A percentile compares a stretch with the other conserved stretches of the same genome.
These are phyloP conservation scores for Pelodytes ibericus DNA, from an alignment of 2,797 vertebrate species.

Conservation along the genomic window DNA sequence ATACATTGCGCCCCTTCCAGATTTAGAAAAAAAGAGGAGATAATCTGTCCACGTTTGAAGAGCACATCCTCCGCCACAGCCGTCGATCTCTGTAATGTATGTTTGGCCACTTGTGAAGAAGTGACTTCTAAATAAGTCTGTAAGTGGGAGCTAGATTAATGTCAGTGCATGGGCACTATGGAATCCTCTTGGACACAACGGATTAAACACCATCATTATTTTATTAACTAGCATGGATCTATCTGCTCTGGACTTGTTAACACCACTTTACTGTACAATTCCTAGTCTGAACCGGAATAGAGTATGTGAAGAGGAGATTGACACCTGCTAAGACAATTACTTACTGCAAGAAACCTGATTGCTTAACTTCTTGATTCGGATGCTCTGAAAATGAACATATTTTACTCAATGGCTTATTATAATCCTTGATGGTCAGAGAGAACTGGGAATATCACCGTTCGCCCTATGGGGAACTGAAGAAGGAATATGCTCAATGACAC, in stretches of 20 bases:
- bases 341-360: too few species aligned
- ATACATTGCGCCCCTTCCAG: not conserved
- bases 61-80: not conserved
- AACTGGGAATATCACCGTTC: not conserved
- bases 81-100: not conserved
- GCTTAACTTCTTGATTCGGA: too few species aligned
- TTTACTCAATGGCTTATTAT: not conserved
- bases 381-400: conserved; percentile 33
- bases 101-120: not conserved
- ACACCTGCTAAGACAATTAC: not conserved
- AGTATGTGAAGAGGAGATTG: too few species aligned
- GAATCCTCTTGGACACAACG: not conserved
- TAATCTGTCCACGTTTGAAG: not conserved
- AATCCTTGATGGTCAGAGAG: conserved; percentile 10
- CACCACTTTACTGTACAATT: too few species aligned
- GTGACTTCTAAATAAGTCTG: not conserved
- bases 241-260: not conserved
- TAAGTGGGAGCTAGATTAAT: not conserved
- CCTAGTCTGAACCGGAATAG: too few species aligned
- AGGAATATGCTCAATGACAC: conserved; percentile 70
- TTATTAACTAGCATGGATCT: not conserved
- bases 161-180: not conserved
- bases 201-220: not conserved
- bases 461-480: conserved; percentile 24
- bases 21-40: conserved; percentile 1